Conservation (phyloP, 2,797 vertebrate species). For the Martes flavigula region DNA sequence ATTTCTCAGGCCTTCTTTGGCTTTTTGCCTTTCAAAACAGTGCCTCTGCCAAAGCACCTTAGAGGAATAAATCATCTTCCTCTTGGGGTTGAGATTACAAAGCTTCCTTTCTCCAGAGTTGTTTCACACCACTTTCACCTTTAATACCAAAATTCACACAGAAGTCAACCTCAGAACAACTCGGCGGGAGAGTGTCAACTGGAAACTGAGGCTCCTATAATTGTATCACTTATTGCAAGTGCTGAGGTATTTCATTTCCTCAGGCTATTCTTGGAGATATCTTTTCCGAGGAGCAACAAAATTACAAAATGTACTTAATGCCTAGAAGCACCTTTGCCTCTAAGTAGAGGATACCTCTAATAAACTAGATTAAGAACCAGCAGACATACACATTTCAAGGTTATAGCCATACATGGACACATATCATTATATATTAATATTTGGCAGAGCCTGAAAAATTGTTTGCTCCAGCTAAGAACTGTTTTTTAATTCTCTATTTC, state of each 20-base stretch:
- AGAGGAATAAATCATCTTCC: background rate
- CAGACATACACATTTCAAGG: background rate
- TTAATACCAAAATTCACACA: background rate
- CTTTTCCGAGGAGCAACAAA: background rate
- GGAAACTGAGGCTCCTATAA: background rate
- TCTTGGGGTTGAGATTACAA: background rate
- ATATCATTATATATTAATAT: background rate
- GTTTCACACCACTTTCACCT: background rate
- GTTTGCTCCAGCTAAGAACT: background rate
- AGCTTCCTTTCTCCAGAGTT: background rate
- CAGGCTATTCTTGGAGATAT: background rate
- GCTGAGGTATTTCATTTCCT: background rate
- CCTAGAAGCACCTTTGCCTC: background rate
- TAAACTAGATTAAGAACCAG: background rate
- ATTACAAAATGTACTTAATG: background rate
- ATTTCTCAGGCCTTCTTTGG: background rate
- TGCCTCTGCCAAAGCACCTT: background rate
- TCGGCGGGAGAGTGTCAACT: background rate
- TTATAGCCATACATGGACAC: background rate
- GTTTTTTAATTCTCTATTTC: background rate
- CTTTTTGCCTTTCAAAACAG: slow-evolving; percentile 39
- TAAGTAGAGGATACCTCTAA: background rate
- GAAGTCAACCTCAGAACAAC: background rate
- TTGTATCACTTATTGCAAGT: background rate
- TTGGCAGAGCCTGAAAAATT: background rate